Evolutionary conservation across 2,797 vertebrate species (phyloP), one percentile per base, ranked within the genome.

Genomic region (Florisuga fusca): DNA sequence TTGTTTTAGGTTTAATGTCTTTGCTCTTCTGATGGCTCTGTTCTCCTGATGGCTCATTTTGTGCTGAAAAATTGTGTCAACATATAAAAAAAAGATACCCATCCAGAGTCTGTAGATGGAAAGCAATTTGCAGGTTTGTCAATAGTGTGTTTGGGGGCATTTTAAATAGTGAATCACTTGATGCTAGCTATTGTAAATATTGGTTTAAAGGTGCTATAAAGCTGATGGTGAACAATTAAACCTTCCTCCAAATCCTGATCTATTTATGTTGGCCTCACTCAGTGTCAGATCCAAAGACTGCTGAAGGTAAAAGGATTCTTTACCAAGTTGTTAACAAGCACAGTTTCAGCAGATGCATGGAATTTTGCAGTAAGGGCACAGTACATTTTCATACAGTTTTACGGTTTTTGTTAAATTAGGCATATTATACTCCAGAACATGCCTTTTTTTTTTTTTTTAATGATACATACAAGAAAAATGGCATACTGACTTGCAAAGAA

Each of bases 1-100:
- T 91, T 96, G 91, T 92, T 95, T 91, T 93, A 77, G 71, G 45
- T 94, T 96, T 94, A 94, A 95, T 94, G 63, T 91, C 91, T 91
- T 91, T 94, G 89, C 71, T 94, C 8, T 74, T 87, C 90, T 87
- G 91, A 96, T 96, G 89, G 91, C 83, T n/a, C n/a, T n/a, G n/a
- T n/a, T n/a, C n/a, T n/a, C n/a, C n/a, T n/a, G n/a, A n/a, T n/a
- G n/a, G n/a, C n/a, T n/a, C 22, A 61, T 91, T 90, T 85, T 78
- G 64, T 4, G 5, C 55, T 86, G 71, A 90, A 94, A 94, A 95
- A 84, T 34, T 92, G 74, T 84, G 83, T 89, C 95, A 93, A 95
- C 89, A 94, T 34, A 78, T 71, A 46, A 26, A 43, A 85, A 89
- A 90, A 89, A 54, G 33, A 58, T 87, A 84, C 71, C 74, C 64